A percentile compares a stretch with the other conserved stretches of the same genome.
Conservation (phyloP, 2,113 vertebrate genomes). For the Tautogolabrus adspersus region DNA sequence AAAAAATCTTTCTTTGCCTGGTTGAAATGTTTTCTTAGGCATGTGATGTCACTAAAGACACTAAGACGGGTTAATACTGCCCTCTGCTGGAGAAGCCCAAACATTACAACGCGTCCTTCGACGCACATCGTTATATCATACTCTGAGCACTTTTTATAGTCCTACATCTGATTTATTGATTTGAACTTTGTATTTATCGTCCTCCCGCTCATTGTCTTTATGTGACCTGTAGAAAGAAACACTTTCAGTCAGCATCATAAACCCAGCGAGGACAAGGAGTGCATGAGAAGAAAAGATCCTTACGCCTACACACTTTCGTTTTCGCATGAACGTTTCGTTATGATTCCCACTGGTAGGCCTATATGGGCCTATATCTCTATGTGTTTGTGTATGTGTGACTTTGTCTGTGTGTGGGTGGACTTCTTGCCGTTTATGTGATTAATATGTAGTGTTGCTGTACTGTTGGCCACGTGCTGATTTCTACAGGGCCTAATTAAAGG, state of each 20-base stretch:
- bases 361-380: not conserved
- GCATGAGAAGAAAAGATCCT: not conserved
- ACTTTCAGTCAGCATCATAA: not conserved
- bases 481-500: not conserved
- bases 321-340: constrained; percentile 46
- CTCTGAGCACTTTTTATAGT: not conserved
- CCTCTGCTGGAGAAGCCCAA: constrained; percentile 40
- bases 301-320: constrained; percentile 60
- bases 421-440: not conserved
- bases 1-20: too few relatives aligned
- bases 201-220: not conserved
- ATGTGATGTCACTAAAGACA: too few relatives aligned
- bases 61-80: not conserved
- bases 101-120: not conserved
- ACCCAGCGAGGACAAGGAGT: not conserved
- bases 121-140: not conserved
- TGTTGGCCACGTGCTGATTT: not conserved
- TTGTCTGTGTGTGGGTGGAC: constrained; percentile 3
- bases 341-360: not conserved
- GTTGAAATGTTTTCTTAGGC: too few relatives aligned
- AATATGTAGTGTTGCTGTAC: not conserved
- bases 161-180: not conserved
- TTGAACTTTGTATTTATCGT: not conserved
- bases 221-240: not conserved
- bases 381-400: constrained; percentile 10